Percentiles rank a stretch among this genome's conserved stretches.
Evolutionary conservation across 2,113 vertebrate genomes (phyloP).

Genomic region (Suncus etruscus): DNA sequence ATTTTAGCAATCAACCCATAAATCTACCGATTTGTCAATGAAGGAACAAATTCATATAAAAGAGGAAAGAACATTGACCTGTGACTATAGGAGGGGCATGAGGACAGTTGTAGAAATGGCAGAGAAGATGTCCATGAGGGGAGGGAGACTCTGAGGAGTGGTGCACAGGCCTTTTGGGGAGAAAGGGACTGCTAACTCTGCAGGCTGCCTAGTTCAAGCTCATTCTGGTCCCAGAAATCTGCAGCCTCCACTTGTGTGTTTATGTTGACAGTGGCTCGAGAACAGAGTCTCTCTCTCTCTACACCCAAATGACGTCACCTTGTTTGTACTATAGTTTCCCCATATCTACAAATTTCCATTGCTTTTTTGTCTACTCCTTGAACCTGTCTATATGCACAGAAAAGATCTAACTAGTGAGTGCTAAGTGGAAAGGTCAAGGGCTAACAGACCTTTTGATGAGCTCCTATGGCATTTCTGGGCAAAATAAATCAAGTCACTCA

Average conservation of each 20-base stretch:
- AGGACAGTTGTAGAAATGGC: background rate
- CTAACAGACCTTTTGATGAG: background rate
- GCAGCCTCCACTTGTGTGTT: background rate
- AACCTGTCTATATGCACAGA: background rate
- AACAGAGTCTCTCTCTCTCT: background rate
- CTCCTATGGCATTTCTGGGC: background rate
- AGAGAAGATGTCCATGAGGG: background rate
- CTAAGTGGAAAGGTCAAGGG: slow-evolving; percentile 1
- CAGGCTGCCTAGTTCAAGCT: background rate
- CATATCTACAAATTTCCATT: background rate
- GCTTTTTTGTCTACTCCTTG: background rate
- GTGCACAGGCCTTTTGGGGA: background rate
- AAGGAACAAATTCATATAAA: no score
- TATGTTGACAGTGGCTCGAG: background rate
- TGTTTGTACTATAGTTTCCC: background rate
- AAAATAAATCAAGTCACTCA: background rate
- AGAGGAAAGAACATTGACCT: no score
- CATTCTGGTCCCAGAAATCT: background rate
- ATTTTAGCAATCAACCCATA: no score
- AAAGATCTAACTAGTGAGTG: background rate
- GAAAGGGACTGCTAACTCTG: no score
- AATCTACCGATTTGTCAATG: no score
- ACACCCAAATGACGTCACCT: background rate
- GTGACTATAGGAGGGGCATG: background rate
- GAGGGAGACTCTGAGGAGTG: background rate